Conservation (phyloP, 23 tunicate species). For the Trididemnum clinides region DNA sequence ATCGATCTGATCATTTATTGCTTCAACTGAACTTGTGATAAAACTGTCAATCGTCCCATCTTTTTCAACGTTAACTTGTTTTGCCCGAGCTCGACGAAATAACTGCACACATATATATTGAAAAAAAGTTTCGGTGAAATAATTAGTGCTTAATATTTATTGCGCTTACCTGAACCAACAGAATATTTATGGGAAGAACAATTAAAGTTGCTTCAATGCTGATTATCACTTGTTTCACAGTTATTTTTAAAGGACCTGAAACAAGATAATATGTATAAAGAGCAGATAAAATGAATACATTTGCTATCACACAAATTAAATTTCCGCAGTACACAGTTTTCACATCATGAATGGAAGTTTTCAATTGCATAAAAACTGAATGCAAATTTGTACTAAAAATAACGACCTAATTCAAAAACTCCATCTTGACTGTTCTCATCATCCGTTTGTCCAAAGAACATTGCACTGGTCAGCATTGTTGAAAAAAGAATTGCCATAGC, state of each 20-base stretch:
- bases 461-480: conserved; percentile 82
- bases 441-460: conserved; percentile 72
- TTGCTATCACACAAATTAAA: too few species aligned
- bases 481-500: conserved; percentile 59
- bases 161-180: conserved; percentile 60
- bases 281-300: too few species aligned
- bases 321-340: too few species aligned
- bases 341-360: too few species aligned
- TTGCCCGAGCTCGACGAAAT: conserved; percentile 56
- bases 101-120: neutral
- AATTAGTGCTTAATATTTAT: neutral
- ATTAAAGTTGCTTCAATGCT: conserved; percentile 77
- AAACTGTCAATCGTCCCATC: neutral
- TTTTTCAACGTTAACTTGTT: neutral
- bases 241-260: conserved; percentile 71
- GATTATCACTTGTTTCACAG: conserved; percentile 74
- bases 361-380: too few species aligned
- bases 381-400: too few species aligned
- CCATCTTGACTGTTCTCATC: conserved; percentile 56
- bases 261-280: too few species aligned
- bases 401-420: conserved; percentile 80
- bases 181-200: conserved; percentile 67
- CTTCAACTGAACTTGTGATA: conserved; percentile 15
- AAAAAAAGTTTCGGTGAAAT: neutral
- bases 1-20: conserved; percentile 25